Percentiles rank a stretch among this genome's conserved stretches.
Conservation (phyloP, 1,140 invertebrate species). For the Medauroidea extradentata region DNA sequence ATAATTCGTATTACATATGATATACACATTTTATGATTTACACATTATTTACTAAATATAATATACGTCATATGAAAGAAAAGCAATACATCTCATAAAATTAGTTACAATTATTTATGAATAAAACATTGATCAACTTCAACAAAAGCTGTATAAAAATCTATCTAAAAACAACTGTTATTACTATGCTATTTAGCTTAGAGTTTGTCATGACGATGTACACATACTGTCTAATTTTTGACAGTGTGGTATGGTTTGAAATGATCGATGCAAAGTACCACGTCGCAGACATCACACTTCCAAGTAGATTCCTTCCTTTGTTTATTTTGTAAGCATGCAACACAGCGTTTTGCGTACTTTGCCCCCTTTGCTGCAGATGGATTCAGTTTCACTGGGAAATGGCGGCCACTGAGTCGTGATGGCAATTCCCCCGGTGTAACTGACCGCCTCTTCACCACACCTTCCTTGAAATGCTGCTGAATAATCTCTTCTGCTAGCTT, state of each 20-base stretch:
- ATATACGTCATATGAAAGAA: no score
- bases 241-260: slow-evolving; percentile 4
- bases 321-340: slow-evolving; percentile 13
- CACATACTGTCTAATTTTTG: not conserved
- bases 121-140: no score
- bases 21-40: no score
- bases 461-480: slow-evolving; percentile 4
- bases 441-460: slow-evolving; percentile 8
- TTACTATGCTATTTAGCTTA: no score
- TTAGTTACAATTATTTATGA: no score
- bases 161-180: no score
- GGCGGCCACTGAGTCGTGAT: slow-evolving; percentile 18
- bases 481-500: slow-evolving; percentile 7
- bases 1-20: no score
- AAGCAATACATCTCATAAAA: no score
- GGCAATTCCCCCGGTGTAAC: slow-evolving; percentile 13
- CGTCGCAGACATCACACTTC: no score
- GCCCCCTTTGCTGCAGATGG: slow-evolving; percentile 11
- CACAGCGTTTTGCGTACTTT: slow-evolving; percentile 15
- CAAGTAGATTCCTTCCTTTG: not conserved
- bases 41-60: no score
- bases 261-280: not conserved
- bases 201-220: not conserved
- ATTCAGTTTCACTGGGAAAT: slow-evolving; percentile 20
- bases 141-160: no score